phyloP scores from a whole-genome alignment of 2,888 invertebrate species.

The Escarpia spicata region DNA sequence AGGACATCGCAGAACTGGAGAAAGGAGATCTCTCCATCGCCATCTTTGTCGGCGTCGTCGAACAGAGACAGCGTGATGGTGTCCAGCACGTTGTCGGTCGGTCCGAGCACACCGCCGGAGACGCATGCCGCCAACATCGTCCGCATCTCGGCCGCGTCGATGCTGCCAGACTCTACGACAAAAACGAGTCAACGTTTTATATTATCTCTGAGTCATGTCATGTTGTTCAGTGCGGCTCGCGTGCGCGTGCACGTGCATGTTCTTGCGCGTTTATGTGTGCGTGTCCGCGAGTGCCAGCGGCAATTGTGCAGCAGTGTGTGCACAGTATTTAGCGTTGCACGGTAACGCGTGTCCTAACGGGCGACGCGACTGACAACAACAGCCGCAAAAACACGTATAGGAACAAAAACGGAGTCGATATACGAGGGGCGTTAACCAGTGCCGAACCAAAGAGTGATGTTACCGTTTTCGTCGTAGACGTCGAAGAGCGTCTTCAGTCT shows the following conservation, averaged over 20 bases:
- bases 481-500: constrained; percentile 92
- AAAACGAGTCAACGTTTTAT: not conserved
- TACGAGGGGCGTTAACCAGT: not conserved
- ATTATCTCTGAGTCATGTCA: not conserved
- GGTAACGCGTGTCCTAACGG: no score
- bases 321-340: no score
- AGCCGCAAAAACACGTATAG: not conserved
- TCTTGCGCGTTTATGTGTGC: no score
- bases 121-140: constrained; percentile 93
- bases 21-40: constrained; percentile 86
- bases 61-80: constrained; percentile 90
- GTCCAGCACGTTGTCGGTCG: constrained; percentile 87
- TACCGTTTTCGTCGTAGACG: constrained; percentile 93
- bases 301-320: no score
- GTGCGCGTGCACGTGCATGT: no score
- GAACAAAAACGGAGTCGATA: not conserved
- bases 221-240: no score
- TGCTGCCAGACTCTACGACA: constrained; percentile 83
- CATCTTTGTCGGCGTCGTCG: constrained; percentile 87
- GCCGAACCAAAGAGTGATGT: constrained; percentile 45
- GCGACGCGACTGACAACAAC: not conserved
- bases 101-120: constrained; percentile 94
- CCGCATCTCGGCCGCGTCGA: constrained; percentile 87
- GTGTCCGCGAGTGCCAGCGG: no score
- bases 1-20: constrained; percentile 87